Evolutionary conservation across 2,113 vertebrate genomes (phyloP), one percentile per base, ranked within the genome.

Genomic region (Orthochromis indermauri): DNA sequence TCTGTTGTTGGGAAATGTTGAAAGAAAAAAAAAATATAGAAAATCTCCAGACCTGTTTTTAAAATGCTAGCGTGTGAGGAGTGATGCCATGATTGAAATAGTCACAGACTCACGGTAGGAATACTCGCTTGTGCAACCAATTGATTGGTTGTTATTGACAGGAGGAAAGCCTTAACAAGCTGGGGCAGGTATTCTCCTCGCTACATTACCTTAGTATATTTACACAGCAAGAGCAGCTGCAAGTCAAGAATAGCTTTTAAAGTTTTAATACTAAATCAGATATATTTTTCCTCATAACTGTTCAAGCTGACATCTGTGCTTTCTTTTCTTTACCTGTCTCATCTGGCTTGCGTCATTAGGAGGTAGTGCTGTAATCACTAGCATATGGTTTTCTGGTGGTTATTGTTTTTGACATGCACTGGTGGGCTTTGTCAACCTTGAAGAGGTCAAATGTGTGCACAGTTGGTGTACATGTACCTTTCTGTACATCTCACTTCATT

Each of bases 321-420:
- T 86, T 92, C 53, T n/a, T 73, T 86, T 88, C 51, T 54, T 68
- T 91, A 53, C 83, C 51, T 63, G 33, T 47, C 45, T 88, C 82
- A 73, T 85, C 81, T 86, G 40, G 53, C 31, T 66, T 66, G 31
- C 1, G 26, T 66, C 49, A 17, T 4, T 63, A 71, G 12, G 2
- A 33, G 80, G 35, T n/a, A 82, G 68, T 24, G 28, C 42, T 17
- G 1, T 6, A 37, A 86, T 88, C 84, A 21, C 83, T 86, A 82
- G 17, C 19, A 11, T 42, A 8, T 40, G 14, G 40, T 76, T 80
- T 87, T 86, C 82, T 7, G 57, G 2, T 33, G 57, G 57, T 61
- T n/a, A 68, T 54, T 10, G 9, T 28, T 47, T 54, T 81, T 40
- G 84, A 87, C 55, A 81, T 84, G 78, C 71, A 66, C 79, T 40